Percentiles rank a stretch among this genome's conserved stretches.
phyloP scores from a whole-genome alignment of 1,140 invertebrate species.

The Antheraea pernyi region DNA sequence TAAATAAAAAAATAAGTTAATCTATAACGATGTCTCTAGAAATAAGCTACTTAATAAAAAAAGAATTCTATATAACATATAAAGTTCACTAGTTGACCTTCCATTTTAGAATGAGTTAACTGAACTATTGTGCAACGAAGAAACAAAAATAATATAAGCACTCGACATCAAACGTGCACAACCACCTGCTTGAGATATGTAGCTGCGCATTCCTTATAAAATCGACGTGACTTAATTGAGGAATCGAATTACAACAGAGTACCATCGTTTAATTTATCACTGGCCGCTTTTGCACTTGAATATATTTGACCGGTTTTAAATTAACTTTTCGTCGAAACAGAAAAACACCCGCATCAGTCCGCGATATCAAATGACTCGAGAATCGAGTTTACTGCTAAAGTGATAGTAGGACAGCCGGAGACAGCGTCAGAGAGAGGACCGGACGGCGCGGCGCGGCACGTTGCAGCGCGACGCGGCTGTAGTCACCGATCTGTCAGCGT shows the following conservation, averaged over 20 bases:
- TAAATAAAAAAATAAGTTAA: constrained; percentile 11
- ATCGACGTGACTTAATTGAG: constrained; percentile 32
- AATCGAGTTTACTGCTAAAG: constrained; percentile 56
- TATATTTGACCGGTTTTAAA: not conserved
- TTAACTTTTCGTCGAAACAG: not conserved
- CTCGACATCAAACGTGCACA: not conserved
- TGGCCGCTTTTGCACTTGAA: not conserved
- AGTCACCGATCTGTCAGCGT: constrained; percentile 26
- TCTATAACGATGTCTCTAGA: not conserved
- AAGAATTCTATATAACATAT: not conserved
- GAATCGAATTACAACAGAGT: constrained; percentile 33
- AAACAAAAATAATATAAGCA: not conserved
- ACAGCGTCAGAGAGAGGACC: constrained; percentile 56
- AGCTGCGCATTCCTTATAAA: constrained; percentile 23
- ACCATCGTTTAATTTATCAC: not conserved
- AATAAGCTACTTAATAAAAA: not conserved
- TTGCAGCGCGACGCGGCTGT: constrained; percentile 38
- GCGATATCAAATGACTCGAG: constrained; percentile 32
- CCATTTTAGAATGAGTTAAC: constrained; percentile 1
- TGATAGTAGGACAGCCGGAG: constrained; percentile 69
- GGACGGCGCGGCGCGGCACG: constrained; percentile 42
- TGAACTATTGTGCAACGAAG: not conserved
- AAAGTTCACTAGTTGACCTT: constrained; percentile 6
- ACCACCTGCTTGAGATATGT: constrained; percentile 32
- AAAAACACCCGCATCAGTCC: not conserved